Evolutionary conservation across 2,888 invertebrate species (phyloP).

Genomic region (Pachydiplax longipennis): DNA sequence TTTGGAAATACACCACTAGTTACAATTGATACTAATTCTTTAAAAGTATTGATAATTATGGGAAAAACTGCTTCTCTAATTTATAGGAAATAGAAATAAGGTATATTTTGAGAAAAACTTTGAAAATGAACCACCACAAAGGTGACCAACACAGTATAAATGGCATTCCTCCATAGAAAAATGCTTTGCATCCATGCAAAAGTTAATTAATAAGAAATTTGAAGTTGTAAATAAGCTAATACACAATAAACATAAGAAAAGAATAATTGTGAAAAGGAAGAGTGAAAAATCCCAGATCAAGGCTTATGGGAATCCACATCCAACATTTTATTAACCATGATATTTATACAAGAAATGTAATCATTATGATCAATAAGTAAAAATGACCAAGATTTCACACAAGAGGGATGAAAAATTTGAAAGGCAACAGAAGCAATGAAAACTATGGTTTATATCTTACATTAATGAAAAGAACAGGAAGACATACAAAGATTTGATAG

Average conservation of each 20-base stretch:
- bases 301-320: slow-evolving; percentile 9
- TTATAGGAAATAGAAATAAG: too few relatives aligned
- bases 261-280: neutral
- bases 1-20: too few relatives aligned
- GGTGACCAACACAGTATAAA: too few relatives aligned
- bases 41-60: too few relatives aligned
- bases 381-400: neutral
- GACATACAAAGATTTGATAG: neutral
- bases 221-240: too few relatives aligned
- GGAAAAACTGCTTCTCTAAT: too few relatives aligned
- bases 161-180: too few relatives aligned
- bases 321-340: slow-evolving; percentile 25
- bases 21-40: too few relatives aligned
- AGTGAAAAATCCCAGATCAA: neutral
- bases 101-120: too few relatives aligned
- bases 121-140: too few relatives aligned
- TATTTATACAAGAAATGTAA: slow-evolving; percentile 24
- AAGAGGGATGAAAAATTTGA: neutral
- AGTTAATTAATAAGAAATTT: too few relatives aligned
- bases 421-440: neutral
- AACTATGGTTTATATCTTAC: neutral
- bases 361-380: neutral
- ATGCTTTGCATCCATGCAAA: too few relatives aligned
- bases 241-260: neutral
- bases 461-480: neutral